Evolutionary conservation across 2,113 vertebrate genomes (phyloP).

Genomic region (Prionailurus viverrinus): DNA sequence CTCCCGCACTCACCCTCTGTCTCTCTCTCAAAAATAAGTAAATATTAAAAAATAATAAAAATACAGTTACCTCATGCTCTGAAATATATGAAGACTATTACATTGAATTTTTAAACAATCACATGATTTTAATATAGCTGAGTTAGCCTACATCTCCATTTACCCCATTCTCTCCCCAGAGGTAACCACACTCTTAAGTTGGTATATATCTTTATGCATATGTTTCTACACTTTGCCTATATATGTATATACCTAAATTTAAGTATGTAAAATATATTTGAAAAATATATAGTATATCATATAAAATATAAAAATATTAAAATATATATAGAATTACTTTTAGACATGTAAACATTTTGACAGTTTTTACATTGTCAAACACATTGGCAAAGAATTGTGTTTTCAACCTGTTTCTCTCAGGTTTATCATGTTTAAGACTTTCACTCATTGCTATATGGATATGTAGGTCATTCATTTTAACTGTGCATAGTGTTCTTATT

Average conservation of each 20-base stretch:
- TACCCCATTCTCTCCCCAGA: not conserved
- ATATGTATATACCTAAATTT: not conserved
- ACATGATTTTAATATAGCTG: not conserved
- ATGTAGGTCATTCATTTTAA: not conserved
- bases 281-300: not conserved
- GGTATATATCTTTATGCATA: not conserved
- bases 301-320: not conserved
- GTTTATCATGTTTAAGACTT: not conserved
- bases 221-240: not conserved
- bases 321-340: not conserved
- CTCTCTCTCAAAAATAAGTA: too few relatives aligned
- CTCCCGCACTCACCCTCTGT: too few relatives aligned
- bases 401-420: not conserved
- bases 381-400: not conserved
- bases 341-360: not conserved
- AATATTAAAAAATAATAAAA: too few relatives aligned
- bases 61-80: not conserved
- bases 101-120: not conserved
- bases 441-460: not conserved
- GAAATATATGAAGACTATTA: not conserved
- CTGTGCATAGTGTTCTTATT: not conserved
- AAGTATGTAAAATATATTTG: not conserved
- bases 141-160: not conserved
- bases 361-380: not conserved
- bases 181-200: not conserved